Base-by-base conservation (phyloP, 2,888 invertebrate species). In the Polymixis flavicincta region DNA sequence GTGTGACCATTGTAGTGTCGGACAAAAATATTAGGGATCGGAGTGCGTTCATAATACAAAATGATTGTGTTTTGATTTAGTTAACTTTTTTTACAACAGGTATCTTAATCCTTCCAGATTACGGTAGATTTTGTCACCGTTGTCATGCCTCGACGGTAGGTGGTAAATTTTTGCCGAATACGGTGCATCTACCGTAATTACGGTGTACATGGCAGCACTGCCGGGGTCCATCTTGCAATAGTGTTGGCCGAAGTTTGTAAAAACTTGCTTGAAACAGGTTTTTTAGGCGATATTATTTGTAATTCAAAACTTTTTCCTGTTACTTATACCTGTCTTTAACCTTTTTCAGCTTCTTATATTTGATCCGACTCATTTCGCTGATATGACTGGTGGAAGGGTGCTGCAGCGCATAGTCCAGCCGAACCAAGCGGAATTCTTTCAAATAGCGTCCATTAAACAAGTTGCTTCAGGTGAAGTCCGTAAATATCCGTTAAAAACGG, bases 361-460 rank as follows among this genome's bases (percentile, higher is more conserved):
- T 76, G 93, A 95, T 57, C 91, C 95, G 0, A 90, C 85, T 0
- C 92, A 94, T 76, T 95, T 89, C 78, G 92, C 93, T 1, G 95
- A 95, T 77, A 90, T 90, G 3, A 91, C 87, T 2, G 90, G 92
- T 0, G 95, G 95, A 0, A 87, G 93, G 19, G 90, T 94, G 2
- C 78, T 92, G 2, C 93, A 94, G 13, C 90, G 92, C 0, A 69
- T 92, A 7, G 84, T 88, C 2, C 91, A 93, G 64, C 92, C 93
- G 0, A 89, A 91, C 67, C 85, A 90, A 1, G 81, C 80, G 0
- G 76, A 87, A 13, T 84, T 74, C 14, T 83, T 92, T 3, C 90
- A 92, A 76, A 76, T 96, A 2, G 65, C 87, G 3, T 93, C 95
- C 0, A 87, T 90, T 2, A 93, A 91, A 61, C 96, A 96, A 83